A percentile compares a stretch with the other conserved stretches of the same genome.
Conservation (phyloP, 35 echinoderm and acorn worm genomes). For the Eucidaris tribuloides region DNA sequence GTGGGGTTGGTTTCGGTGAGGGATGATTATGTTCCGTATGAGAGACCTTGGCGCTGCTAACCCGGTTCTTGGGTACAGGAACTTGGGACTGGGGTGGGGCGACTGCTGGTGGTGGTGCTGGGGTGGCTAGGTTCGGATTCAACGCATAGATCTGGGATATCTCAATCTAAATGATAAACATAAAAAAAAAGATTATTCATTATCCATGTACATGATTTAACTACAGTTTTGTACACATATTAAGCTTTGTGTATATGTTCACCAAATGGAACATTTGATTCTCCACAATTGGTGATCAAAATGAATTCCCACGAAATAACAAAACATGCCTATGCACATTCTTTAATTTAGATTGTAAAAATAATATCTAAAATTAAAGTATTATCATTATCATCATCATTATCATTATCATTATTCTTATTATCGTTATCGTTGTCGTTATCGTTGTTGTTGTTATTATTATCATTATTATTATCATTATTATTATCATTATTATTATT, state of each 20-base stretch:
- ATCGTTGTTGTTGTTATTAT: no score
- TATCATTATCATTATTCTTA: no score
- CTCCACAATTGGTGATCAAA: background rate
- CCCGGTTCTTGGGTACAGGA: conserved; percentile 37
- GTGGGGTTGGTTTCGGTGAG: conserved; percentile 24
- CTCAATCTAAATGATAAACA: conserved; percentile 56
- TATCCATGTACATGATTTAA: background rate
- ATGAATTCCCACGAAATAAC: background rate
- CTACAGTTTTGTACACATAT: background rate
- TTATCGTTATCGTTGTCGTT: no score
- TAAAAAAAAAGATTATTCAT: background rate
- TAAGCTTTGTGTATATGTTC: background rate
- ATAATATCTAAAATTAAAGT: no score
- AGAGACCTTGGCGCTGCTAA: conserved; percentile 60
- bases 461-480: no score
- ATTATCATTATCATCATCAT: no score
- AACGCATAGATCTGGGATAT: conserved; percentile 62
- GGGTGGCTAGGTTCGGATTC: conserved; percentile 59
- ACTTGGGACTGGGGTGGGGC: conserved; percentile 18
- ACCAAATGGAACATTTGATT: background rate
- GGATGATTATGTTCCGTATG: conserved; percentile 42
- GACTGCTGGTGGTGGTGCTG: conserved; percentile 36
- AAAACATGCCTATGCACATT: background rate
- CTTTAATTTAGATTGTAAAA: background rate
- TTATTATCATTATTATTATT: no score